Percentiles rank a stretch among this genome's conserved stretches.
These are phyloP conservation scores for Sphecodes monilicornis DNA, from an alignment of 2,888 invertebrate genomes.

Conservation along the genomic window DNA sequence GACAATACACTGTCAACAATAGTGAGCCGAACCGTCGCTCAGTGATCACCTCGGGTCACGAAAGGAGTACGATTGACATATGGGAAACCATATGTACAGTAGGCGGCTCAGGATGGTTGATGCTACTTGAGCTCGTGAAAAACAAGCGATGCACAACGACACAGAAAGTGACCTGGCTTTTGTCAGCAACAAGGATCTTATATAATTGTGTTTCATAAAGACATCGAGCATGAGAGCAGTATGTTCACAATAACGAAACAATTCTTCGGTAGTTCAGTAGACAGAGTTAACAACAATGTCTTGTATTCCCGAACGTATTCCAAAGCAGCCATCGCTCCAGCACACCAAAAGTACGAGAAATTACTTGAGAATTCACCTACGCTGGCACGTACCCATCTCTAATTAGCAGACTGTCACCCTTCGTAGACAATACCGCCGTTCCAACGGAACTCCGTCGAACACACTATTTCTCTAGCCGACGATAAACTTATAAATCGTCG, in stretches of 20 bases:
- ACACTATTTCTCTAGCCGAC: slow-evolving; percentile 40
- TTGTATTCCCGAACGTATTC: neutral
- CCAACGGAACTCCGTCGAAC: slow-evolving; percentile 31
- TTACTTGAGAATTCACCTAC: slow-evolving; percentile 42
- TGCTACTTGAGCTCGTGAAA: too few species aligned
- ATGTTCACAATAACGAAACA: neutral
- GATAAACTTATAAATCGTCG: slow-evolving; percentile 41
- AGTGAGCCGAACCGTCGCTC: too few species aligned
- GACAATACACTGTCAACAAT: too few species aligned
- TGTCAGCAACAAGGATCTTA: too few species aligned
- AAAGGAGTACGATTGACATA: too few species aligned
- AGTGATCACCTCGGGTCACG: too few species aligned
- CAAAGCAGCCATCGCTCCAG: neutral
- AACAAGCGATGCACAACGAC: too few species aligned
- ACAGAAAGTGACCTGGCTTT: too few species aligned
- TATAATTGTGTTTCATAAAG: too few species aligned
- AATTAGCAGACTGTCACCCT: slow-evolving; percentile 62
- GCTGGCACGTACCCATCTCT: slow-evolving; percentile 39
- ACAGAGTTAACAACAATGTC: neutral
- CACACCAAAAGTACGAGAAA: neutral
- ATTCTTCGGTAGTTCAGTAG: neutral
- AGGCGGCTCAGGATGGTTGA: too few species aligned
- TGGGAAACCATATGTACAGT: too few species aligned
- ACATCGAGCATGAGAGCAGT: neutral
- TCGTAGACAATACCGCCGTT: slow-evolving; percentile 28